Evolutionary conservation across 2,888 invertebrate species (phyloP).

Genomic region (Sipha maydis): DNA sequence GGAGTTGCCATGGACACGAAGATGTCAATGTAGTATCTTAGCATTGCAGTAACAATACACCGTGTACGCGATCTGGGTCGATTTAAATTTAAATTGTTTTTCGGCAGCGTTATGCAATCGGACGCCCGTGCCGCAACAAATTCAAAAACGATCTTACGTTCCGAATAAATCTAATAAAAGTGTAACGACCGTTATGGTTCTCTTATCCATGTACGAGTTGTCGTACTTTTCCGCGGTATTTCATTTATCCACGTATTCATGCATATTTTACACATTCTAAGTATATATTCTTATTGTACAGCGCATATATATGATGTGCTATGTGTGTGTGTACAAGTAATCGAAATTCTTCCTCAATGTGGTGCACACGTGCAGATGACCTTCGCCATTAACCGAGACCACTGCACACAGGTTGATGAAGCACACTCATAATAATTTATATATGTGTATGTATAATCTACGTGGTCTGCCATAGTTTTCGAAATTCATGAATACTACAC

Average conservation of each 20-base stretch:
- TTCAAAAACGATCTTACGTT: background rate
- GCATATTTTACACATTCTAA: background rate
- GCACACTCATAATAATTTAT: background rate
- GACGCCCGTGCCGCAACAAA: too few species aligned
- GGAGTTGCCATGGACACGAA: too few species aligned
- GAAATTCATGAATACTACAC: background rate
- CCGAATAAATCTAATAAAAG: too few species aligned
- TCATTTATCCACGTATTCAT: background rate
- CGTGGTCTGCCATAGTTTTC: background rate
- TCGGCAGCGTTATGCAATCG: background rate
- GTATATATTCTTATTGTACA: background rate
- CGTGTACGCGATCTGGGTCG: too few species aligned
- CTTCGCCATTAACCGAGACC: background rate
- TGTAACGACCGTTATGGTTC: too few species aligned
- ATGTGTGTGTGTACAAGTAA: background rate
- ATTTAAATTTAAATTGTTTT: background rate
- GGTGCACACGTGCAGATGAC: slow-evolving; percentile 38
- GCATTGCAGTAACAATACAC: too few species aligned
- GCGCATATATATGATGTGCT: background rate
- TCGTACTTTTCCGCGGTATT: background rate
- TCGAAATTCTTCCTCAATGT: slow-evolving; percentile 9
- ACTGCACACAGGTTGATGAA: background rate
- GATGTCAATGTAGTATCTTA: too few species aligned
- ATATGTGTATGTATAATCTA: too few species aligned
- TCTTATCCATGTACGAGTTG: background rate